Evolutionary conservation across 2,113 vertebrate genomes (phyloP).

Genomic region (Ivindomyrus marchei): DNA sequence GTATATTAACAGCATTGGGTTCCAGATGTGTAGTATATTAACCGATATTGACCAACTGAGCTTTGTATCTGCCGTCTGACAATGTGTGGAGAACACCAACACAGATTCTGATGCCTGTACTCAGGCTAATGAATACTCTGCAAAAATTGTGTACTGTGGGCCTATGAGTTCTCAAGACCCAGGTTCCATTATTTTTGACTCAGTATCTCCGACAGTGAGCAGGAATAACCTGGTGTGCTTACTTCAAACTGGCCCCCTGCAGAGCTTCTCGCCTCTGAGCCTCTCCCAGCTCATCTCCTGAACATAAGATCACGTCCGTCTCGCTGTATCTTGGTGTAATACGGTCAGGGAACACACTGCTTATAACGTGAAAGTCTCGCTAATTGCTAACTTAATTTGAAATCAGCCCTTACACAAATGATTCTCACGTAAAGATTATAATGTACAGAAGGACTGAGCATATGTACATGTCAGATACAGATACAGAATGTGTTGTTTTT

Average conservation of each 20-base stretch:
- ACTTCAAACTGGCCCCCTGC: constrained; percentile 96
- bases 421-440: neutral
- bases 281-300: constrained; percentile 96
- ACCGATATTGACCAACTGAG: neutral
- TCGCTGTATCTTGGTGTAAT: constrained; percentile 81
- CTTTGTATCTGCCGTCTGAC: neutral
- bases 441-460: neutral
- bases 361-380: neutral
- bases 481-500: neutral
- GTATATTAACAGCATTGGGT: neutral
- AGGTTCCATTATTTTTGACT: neutral
- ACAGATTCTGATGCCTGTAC: neutral
- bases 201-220: neutral
- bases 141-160: neutral
- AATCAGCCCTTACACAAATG: neutral
- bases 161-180: neutral
- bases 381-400: neutral
- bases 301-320: constrained; percentile 94
- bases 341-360: neutral
- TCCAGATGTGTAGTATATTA: neutral
- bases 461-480: neutral
- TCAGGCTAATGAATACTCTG: neutral
- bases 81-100: neutral
- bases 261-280: constrained; percentile 94
- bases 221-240: constrained; percentile 41